These are phyloP conservation scores for Chrysolina americana DNA, from an alignment of 2,888 invertebrate species.

Conservation along the genomic window DNA sequence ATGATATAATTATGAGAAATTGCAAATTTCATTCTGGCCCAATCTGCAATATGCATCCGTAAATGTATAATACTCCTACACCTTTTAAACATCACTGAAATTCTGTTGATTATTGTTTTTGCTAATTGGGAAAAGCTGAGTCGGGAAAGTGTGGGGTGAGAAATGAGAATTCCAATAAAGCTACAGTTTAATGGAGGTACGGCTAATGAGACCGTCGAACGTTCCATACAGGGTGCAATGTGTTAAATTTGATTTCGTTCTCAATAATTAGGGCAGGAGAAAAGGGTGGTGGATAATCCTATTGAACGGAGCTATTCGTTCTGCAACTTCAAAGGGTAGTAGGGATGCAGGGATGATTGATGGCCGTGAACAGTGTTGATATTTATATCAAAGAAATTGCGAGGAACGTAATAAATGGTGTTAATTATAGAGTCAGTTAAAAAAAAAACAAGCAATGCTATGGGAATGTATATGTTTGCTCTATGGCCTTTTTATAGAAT, in stretches of 20 bases:
- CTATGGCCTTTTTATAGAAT: too few relatives aligned
- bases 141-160: conserved; percentile 15
- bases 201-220: conserved; percentile 17
- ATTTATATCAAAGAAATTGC: not conserved
- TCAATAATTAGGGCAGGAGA: conserved; percentile 6
- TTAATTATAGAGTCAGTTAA: not conserved
- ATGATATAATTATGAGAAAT: too few relatives aligned
- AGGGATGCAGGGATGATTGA: not conserved
- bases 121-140: conserved; percentile 23
- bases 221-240: conserved; percentile 6
- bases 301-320: not conserved
- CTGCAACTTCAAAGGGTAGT: not conserved
- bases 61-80: too few relatives aligned
- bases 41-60: too few relatives aligned
- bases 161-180: conserved; percentile 21
- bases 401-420: not conserved
- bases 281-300: not conserved
- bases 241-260: conserved; percentile 21
- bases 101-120: conserved; percentile 21
- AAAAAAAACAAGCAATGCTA: too few relatives aligned
- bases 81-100: not conserved
- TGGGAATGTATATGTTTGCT: too few relatives aligned
- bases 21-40: too few relatives aligned
- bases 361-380: not conserved
- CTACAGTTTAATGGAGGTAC: conserved; percentile 19